Evolutionary conservation across 92 coral and sea anemone genomes (phyloP), one percentile per base, ranked within the genome.

Genomic region (Zoanthus gigantus): DNA sequence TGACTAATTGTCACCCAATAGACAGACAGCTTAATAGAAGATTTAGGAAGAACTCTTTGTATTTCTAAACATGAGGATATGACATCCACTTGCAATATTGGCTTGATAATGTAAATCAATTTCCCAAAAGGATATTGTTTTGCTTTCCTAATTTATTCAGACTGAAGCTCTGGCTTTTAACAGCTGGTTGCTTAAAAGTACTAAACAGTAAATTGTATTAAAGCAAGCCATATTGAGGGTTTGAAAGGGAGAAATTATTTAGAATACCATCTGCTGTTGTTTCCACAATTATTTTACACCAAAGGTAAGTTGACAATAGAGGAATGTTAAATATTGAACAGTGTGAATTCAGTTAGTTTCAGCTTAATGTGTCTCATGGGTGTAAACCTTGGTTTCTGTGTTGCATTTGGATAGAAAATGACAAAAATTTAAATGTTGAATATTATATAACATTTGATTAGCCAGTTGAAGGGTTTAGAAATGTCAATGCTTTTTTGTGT

Each of bases 301-400:
- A 29, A 23, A 81, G 85, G 85, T 81, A 67, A 81, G 85, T 47
- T 66, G 53, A 81, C 85, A 81, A 81, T 74, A 77, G 37, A 83
- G 65, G 79, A 74, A 88, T 83, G 78, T 82, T 23, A 11, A n/a
- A 23, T 63, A 17, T 16, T 63, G 69, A 63, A 17, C 29, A 12
- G 29, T 7, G 9, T 29, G 12, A 45, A 79, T 45, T 53, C 37
- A 18, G 52, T 31, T 30, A 13, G 45, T 23, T 73, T 53, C 34
- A 76, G 16, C 23, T 46, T 14, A 29, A 13, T 67, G 6, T 63
- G 46, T 37, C 42, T 12, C 60, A 81, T 50, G 6, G 9, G 2
- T 50, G 2, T 11, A 7, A 7, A 50, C 1, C 56, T 50, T 7
- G 9, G 56, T 50, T 50, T 50, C 12, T 50, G 56, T 7, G 9